Evolutionary conservation across 2,888 invertebrate genomes (phyloP).

Genomic region (Amphipyra tragopoginis): DNA sequence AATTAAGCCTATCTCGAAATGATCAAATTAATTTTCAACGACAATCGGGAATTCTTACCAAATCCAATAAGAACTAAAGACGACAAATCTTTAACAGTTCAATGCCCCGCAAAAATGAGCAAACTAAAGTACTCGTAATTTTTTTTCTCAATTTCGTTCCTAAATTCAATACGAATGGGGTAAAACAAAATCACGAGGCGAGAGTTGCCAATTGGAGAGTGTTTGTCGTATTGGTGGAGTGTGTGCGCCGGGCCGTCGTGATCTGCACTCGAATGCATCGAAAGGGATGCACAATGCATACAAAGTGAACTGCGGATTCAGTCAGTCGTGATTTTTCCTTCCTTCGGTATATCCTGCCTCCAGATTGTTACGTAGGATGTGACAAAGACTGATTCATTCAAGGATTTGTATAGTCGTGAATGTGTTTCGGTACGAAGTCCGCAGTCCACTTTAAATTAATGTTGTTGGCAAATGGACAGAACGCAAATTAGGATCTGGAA

Average conservation of each 20-base stretch:
- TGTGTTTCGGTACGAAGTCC: conserved; percentile 40
- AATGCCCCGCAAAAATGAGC: conserved; percentile 46
- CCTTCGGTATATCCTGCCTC: conserved; percentile 66
- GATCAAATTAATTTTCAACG: no score
- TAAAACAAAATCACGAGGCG: conserved; percentile 75
- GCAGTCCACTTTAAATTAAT: conserved; percentile 15
- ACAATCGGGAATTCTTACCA: no score
- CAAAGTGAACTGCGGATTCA: conserved; percentile 76
- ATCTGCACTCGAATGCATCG: conserved; percentile 76
- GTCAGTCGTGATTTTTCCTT: conserved; percentile 79
- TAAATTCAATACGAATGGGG: conserved; percentile 67
- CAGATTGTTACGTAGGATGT: conserved; percentile 66
- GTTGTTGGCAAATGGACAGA: conserved; percentile 2
- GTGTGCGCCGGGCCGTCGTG: conserved; percentile 69
- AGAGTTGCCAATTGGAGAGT: conserved; percentile 78
- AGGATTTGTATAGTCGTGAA: conserved; percentile 59
- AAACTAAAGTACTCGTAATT: conserved; percentile 27
- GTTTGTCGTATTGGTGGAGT: conserved; percentile 80
- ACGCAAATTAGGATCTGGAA: not conserved
- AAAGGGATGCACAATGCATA: conserved; percentile 81
- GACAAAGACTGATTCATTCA: conserved; percentile 72
- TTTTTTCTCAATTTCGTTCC: conserved; percentile 41
- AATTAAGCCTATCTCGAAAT: no score
- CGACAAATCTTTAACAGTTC: conserved; percentile 43
- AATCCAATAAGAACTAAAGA: conserved; percentile 34